phyloP scores from a whole-genome alignment of 2,888 invertebrate genomes.

The Cephus sareptanus region DNA sequence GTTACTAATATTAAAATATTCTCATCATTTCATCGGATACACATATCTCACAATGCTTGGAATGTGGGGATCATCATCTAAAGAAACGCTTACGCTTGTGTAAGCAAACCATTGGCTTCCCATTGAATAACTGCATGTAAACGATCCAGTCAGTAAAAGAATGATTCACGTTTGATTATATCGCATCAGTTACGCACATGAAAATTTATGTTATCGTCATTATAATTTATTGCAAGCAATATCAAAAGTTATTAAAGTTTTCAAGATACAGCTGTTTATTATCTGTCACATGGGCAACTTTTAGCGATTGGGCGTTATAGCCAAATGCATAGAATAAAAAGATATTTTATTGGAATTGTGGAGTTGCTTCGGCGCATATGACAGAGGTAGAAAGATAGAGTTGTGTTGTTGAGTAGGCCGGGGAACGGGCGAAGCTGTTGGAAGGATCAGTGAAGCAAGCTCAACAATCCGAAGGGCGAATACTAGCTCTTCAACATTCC shows the following conservation, averaged over 20 bases:
- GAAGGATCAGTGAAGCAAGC: slow-evolving; percentile 81
- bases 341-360: not conserved
- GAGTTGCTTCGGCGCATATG: not conserved
- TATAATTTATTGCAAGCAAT: not conserved
- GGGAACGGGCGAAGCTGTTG: slow-evolving; percentile 71
- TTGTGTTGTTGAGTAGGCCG: slow-evolving; percentile 67
- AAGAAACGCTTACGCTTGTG: not conserved
- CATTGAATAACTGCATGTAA: not conserved
- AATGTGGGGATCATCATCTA: not conserved
- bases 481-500: slow-evolving; percentile 80
- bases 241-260: not conserved
- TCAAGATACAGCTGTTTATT: not conserved
- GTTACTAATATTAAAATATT: not conserved
- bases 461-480: slow-evolving; percentile 79
- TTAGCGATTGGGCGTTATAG: not conserved
- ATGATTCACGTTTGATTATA: not conserved
- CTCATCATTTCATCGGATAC: not conserved
- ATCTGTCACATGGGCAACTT: not conserved
- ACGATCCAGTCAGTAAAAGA: not conserved
- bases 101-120: slow-evolving; percentile 8
- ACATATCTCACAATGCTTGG: slow-evolving; percentile 8
- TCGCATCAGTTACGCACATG: not conserved
- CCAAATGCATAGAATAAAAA: not conserved
- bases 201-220: not conserved
- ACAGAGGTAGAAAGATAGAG: slow-evolving; percentile 12